A percentile compares a stretch with the other conserved stretches of the same genome.
Evolutionary conservation across 2,113 vertebrate genomes (phyloP).

Genomic region (Nannospalax galili): DNA sequence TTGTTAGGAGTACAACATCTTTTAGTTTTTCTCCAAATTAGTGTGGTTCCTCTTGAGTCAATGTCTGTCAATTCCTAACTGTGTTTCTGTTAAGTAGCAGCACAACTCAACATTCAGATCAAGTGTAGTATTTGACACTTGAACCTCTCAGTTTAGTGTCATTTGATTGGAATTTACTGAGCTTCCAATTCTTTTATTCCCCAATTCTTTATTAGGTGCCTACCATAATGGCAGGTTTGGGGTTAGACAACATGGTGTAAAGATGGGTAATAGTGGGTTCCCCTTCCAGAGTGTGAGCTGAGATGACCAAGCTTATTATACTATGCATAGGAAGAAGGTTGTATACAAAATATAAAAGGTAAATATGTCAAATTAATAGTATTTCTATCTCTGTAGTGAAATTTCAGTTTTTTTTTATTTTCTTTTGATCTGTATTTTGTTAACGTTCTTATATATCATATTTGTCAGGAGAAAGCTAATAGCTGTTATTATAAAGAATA

Average conservation of each 20-base stretch:
- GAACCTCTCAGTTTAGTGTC: not conserved
- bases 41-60: not conserved
- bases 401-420: constrained; percentile 25
- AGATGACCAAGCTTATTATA: not conserved
- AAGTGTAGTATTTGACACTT: not conserved
- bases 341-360: not conserved
- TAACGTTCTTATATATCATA: not conserved
- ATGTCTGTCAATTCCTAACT: not conserved
- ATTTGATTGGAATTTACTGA: not conserved
- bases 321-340: not conserved
- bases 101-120: not conserved
- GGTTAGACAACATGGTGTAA: not conserved
- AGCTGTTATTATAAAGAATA: not conserved
- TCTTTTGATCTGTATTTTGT: not conserved
- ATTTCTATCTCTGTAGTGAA: not conserved
- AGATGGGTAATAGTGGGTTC: not conserved
- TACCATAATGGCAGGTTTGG: not conserved
- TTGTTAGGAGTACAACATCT: not conserved
- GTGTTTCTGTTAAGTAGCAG: not conserved
- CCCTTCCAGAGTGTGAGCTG: not conserved
- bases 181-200: not conserved
- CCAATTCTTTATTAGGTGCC: not conserved
- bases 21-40: not conserved
- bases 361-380: constrained; percentile 20
- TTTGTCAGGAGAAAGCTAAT: constrained; percentile 20